These are phyloP conservation scores for Lanistes nyassanus DNA, from an alignment of 1,140 invertebrate species.

Conservation along the genomic window DNA sequence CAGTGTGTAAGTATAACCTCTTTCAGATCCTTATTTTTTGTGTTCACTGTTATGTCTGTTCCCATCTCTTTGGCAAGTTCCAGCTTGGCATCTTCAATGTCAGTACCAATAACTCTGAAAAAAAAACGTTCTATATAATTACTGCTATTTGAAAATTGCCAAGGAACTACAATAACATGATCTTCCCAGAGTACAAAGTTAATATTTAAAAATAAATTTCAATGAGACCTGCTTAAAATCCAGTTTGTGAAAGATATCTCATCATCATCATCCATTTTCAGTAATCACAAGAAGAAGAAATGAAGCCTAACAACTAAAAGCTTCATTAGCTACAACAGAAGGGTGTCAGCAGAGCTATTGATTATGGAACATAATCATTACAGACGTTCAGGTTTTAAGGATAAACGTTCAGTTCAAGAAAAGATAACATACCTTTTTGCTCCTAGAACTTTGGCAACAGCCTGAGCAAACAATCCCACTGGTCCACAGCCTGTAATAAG, in stretches of 20 bases:
- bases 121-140: slow-evolving; percentile 3
- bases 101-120: slow-evolving; percentile 52
- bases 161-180: background rate
- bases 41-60: slow-evolving; percentile 55
- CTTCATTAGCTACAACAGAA: too few relatives aligned
- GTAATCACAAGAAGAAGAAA: too few relatives aligned
- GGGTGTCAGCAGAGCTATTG: too few relatives aligned
- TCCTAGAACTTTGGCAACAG: slow-evolving; percentile 53
- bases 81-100: slow-evolving; percentile 53
- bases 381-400: too few relatives aligned
- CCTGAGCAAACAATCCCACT: slow-evolving; percentile 52
- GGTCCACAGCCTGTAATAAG: slow-evolving; percentile 59
- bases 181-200: too few relatives aligned
- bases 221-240: too few relatives aligned
- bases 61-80: slow-evolving; percentile 54
- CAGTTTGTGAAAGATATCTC: too few relatives aligned
- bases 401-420: background rate
- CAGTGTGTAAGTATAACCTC: slow-evolving; percentile 46
- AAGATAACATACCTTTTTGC: slow-evolving; percentile 47
- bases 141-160: background rate
- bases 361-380: too few relatives aligned
- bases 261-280: too few relatives aligned
- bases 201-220: background rate
- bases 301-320: too few relatives aligned
- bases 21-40: slow-evolving; percentile 47